Evolutionary conservation across 2,113 vertebrate species (phyloP), one percentile per base, ranked within the genome.

Genomic region (Emydocephalus ijimae): DNA sequence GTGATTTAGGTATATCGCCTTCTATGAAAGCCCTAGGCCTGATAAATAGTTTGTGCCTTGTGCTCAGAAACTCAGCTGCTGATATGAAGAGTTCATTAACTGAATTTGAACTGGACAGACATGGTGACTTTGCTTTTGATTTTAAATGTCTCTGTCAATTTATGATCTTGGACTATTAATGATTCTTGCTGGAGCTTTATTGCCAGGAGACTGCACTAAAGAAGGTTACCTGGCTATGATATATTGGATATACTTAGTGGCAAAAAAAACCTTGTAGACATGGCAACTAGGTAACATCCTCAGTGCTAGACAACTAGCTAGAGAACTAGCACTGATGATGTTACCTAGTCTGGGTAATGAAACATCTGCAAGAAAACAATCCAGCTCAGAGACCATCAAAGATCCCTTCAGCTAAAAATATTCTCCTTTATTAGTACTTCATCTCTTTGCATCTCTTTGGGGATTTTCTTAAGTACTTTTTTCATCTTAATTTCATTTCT

Each of bases 401-500:
- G 57, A 26, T 26, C 57, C 57, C 57, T 11, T 61, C 57, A 61
- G 57, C 57, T 61, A 61, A 26, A 59, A 61, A 61, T 61, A 61
- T 61, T 61, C 24, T 61, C 59, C 59, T 61, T 61, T 26, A 61
- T 61, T 24, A 12, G 6, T 45, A 56, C 64, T 95, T 94, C 94
- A 59, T 85, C n/a, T 89, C 39, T 56, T 87, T 18, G 2, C 0
- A 0, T 48, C 69, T 94, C 90, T 39, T 93, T 88, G 24, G 57
- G 50, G 64, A 48, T 21, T 81, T 94, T 94, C 92, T 11, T 11
- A 59, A 93, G 87, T 20, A 39, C 3, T 4, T 86, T 93, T 92
- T 92, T 24, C 0, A 89, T 0, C 5, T n/a, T 26, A 34, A 93
- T 94, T 90, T 95, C 93, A 90, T 74, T 92, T 85, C 93, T 93